Evolutionary conservation across 2,113 vertebrate species (phyloP), one percentile per base, ranked within the genome.

Genomic region (Propithecus coquereli): DNA sequence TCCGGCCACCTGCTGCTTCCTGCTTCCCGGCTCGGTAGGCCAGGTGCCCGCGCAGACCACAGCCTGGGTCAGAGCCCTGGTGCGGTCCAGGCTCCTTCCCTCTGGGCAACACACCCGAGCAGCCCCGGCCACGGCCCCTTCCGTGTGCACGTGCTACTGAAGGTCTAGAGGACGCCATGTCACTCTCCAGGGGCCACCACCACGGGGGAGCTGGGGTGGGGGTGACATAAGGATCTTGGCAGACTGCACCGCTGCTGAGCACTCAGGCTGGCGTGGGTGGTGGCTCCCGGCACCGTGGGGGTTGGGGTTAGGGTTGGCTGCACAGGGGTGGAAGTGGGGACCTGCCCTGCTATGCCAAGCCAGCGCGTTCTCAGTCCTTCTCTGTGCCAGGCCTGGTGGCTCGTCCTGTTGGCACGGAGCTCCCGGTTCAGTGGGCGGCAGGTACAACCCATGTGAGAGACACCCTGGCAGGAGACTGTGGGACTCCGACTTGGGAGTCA

Each of bases 171-270:
- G 71, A 6, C 0, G 2, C 45, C 6, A 3, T 76, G 2, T 32
- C 73, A 6, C 32, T 79, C 77, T 81, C 52, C 2, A 1, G 61
- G n/a, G 70, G 40, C 37, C 13, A 30, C 30, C 9, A 10, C 32
- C 65, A 13, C 32, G 10, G 70, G 74, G 85, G 76, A 34, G 37
- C 71, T 0, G 1, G 40, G 50, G 18, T 59, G 32, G 16, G 27
- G 23, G 40, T 92, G 94, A 52, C 8, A 16, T 94, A 92, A 97
- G 77, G 52, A 57, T 16, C 93, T 47, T 83, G 63, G 93, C 77
- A 61, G 25, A 37, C 0, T 8, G 61, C 1, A 18, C 59, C 11
- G 0, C 0, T 1, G 13, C 83, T 6, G 52, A 59, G 54, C 47
- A 76, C 59, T 93, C 9, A 4, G 86, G 94, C 34, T 3, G 16